Percentiles rank a stretch among this genome's conserved stretches.
Conservation (phyloP, 2,797 vertebrate species). For the Cetoscarus ocellatus region DNA sequence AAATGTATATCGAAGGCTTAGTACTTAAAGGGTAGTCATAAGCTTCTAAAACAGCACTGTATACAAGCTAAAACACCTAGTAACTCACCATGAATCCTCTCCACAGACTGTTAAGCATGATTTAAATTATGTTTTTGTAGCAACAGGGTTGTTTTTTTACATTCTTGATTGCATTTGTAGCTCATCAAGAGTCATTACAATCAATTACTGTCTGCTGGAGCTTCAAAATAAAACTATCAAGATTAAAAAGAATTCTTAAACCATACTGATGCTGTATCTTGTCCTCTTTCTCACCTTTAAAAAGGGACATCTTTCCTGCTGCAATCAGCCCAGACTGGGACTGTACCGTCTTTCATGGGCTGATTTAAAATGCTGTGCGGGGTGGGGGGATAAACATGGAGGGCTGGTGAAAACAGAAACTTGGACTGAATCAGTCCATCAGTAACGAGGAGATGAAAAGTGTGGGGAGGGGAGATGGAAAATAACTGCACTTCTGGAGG, state of each 20-base stretch:
- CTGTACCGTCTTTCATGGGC: conserved; percentile 25
- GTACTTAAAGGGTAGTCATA: no score
- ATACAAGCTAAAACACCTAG: no score
- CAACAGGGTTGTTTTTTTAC: no score
- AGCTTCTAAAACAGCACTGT: no score
- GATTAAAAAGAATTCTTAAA: no score
- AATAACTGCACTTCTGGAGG: conserved; percentile 1
- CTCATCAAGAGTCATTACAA: no score
- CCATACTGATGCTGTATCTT: neutral
- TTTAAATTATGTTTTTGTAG: no score
- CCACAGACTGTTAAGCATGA: no score
- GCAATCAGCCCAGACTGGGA: conserved; percentile 10
- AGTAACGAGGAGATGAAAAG: conserved; percentile 15
- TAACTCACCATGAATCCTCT: no score
- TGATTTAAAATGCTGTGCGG: conserved; percentile 10
- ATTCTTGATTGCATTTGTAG: no score
- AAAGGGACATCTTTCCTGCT: conserved; percentile 5
- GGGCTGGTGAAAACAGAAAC: conserved; percentile 1
- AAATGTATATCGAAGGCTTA: no score
- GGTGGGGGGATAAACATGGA: neutral
- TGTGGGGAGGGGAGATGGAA: neutral
- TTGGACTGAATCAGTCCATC: conserved; percentile 7
- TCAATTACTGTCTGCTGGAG: no score
- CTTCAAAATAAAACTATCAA: neutral
- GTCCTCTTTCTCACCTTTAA: neutral